Evolutionary conservation across 1,140 invertebrate species (phyloP).

Genomic region (Batillaria attramentaria): DNA sequence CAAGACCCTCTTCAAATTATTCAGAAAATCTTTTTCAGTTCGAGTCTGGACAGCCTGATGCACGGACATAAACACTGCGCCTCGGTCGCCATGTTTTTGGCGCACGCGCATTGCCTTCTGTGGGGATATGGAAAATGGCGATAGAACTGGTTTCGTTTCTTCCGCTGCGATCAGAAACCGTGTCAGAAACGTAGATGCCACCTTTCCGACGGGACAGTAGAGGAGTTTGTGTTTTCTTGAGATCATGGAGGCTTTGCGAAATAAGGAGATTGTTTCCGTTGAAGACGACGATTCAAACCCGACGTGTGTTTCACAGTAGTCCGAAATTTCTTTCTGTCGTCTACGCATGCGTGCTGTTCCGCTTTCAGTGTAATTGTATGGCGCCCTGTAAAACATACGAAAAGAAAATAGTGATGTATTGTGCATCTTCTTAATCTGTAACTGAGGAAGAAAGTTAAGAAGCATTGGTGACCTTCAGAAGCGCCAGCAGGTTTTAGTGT

Average conservation of each 20-base stretch:
- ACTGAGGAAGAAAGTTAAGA: too few species aligned
- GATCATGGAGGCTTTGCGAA: background rate
- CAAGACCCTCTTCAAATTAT: conserved; percentile 11
- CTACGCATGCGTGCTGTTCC: background rate
- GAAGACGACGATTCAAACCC: too few species aligned
- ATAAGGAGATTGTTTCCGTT: conserved; percentile 16
- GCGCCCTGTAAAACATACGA: background rate
- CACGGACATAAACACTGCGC: background rate
- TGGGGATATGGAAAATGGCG: conserved; percentile 32
- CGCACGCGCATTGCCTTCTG: conserved; percentile 19
- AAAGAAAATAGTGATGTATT: background rate
- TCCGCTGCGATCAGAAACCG: conserved; percentile 28
- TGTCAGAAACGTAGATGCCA: conserved; percentile 36
- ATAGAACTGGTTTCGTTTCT: background rate
- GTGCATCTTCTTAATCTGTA: background rate
- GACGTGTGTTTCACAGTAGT: background rate
- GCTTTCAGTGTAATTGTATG: background rate
- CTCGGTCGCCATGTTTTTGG: background rate
- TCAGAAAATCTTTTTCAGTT: conserved; percentile 1
- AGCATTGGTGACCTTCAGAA: too few species aligned
- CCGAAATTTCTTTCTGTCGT: background rate
- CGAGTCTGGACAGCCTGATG: background rate
- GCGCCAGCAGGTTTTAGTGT: background rate
- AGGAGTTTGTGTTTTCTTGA: too few species aligned
- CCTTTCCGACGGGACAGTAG: conserved; percentile 39